These are phyloP conservation scores for Neuroterus valhalla DNA, from an alignment of 1,140 invertebrate genomes.

Conservation along the genomic window DNA sequence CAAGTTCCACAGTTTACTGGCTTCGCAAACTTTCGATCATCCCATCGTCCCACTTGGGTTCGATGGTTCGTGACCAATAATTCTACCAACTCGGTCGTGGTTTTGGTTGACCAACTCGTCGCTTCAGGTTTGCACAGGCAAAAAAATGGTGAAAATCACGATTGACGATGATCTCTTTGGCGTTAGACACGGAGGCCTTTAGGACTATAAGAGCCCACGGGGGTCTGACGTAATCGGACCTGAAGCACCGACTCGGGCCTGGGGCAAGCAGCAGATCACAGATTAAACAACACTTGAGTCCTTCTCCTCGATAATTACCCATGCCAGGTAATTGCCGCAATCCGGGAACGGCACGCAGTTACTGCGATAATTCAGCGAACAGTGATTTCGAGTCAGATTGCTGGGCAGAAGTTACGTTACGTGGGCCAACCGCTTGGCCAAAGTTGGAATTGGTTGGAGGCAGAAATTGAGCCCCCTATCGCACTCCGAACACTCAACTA, in stretches of 20 bases:
- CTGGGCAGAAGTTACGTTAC: constrained; percentile 70
- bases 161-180: constrained; percentile 43
- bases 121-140: constrained; percentile 41
- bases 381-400: constrained; percentile 73
- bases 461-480: constrained; percentile 62
- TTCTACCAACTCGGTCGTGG: not conserved
- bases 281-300: constrained; percentile 74
- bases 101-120: constrained; percentile 31
- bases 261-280: constrained; percentile 66
- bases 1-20: not conserved
- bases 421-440: constrained; percentile 58
- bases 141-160: constrained; percentile 57
- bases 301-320: constrained; percentile 73
- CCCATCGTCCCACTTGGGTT: constrained; percentile 1
- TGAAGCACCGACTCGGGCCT: constrained; percentile 51
- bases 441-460: constrained; percentile 73
- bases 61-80: constrained; percentile 21
- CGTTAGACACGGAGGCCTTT: constrained; percentile 27
- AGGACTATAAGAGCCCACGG: constrained; percentile 29
- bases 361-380: constrained; percentile 72
- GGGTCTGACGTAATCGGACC: constrained; percentile 67
- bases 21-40: not conserved
- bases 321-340: constrained; percentile 71
- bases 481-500: constrained; percentile 10
- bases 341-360: constrained; percentile 72